Base-by-base conservation (phyloP, 1,140 invertebrate genomes). In the Pseudoatta argentina region DNA sequence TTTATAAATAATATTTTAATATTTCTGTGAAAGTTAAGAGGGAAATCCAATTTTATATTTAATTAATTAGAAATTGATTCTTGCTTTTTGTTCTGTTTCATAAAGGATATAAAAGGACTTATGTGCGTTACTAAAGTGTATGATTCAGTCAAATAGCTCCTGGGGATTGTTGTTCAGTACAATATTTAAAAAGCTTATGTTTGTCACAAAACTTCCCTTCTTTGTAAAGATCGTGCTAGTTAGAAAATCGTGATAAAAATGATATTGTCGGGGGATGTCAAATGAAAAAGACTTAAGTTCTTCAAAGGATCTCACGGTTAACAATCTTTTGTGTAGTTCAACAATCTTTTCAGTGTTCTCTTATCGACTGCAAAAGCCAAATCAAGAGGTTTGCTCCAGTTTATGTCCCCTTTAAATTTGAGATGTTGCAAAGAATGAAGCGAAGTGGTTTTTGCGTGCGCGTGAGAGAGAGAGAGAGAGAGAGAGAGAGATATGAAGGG, bases 331-430 rank as follows among this genome's bases (percentile, higher is more conserved):
- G 69, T 83, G 24, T 57, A 18, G 30, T 53, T 82, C 48, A 69
- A 79, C 48, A 55, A 24, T 81, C 64, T 81, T 71, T 39, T 1
- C 18, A 48, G 69, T 48, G 4, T 83, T 81, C 51, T 51, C 30
- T 67, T 69, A 24, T 14, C 34, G 18, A 8, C 44, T 55, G 16
- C 69, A 24, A 27, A 83, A 83, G 69, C 61, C 30, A 10, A 24
- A 73, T 83, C 53, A 73, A 82, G 79, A 48, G 79, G 55, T 48
- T 72, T 61, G 67, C 57, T 73, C 79, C 27, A 83, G 39, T 83
- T 83, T 75, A 59, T 61, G 7, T 75, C 18, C 7, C 53, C 8
- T 83, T 63, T 27, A 44, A 12, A 21, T 83, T 61, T 73, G 24
- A 83, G 55, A 73, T 51, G 67, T 48, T 61, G 14, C 39, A 75